phyloP scores from a whole-genome alignment of 2,113 vertebrate species.

The Macrotis lagotis region DNA sequence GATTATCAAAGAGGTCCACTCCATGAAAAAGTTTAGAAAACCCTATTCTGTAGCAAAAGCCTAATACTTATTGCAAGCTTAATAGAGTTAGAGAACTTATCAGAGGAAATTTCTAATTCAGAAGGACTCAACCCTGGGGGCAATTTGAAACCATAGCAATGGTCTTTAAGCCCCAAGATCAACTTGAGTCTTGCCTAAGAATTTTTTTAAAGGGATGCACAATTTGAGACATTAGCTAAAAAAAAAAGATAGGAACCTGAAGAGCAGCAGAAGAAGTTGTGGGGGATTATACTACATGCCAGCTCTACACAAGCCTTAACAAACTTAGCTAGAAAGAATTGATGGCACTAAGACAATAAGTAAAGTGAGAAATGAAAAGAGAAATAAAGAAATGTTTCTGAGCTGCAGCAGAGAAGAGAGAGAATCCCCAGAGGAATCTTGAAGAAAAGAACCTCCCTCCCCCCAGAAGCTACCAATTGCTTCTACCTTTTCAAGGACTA shows the following conservation, averaged over 20 bases:
- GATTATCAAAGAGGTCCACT: neutral
- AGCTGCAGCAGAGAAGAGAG: neutral
- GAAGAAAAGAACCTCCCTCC: too few species aligned
- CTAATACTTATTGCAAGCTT: neutral
- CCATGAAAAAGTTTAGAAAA: neutral
- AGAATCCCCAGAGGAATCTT: neutral
- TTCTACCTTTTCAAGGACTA: neutral
- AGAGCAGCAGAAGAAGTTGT: neutral
- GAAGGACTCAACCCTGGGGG: too few species aligned
- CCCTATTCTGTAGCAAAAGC: neutral
- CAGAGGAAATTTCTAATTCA: too few species aligned
- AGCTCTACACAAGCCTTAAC: neutral
- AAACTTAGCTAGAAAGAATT: neutral
- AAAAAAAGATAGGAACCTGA: neutral
- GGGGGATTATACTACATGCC: neutral
- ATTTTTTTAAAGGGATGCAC: neutral
- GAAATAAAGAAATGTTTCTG: neutral
- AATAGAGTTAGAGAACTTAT: neutral
- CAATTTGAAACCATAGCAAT: neutral
- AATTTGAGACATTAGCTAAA: neutral
- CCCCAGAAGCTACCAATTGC: neutral
- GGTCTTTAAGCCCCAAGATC: neutral
- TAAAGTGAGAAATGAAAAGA: neutral
- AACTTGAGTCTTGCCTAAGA: neutral
- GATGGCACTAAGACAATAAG: neutral